A percentile compares a stretch with the other conserved stretches of the same genome.
phyloP scores from a whole-genome alignment of 2,888 invertebrate species.

The Pemphredon lugubris region DNA sequence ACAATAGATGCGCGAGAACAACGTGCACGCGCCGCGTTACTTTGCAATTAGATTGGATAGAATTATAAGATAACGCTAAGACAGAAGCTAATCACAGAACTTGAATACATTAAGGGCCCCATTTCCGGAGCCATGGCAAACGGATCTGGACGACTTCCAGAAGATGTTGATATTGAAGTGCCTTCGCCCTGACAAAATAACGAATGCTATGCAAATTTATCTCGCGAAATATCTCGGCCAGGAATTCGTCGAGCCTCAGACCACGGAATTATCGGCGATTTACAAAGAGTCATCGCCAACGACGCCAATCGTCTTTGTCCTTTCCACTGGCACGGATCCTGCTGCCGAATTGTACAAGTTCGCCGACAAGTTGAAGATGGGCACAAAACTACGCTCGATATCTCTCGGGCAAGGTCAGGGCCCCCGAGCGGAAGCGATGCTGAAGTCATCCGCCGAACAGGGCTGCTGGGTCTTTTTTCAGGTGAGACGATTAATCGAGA shows the following conservation, averaged over 20 bases:
- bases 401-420: constrained; percentile 96
- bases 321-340: constrained; percentile 95
- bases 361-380: constrained; percentile 90
- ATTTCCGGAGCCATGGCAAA: constrained; percentile 86
- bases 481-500: constrained; percentile 78
- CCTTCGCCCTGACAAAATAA: constrained; percentile 92
- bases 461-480: constrained; percentile 95
- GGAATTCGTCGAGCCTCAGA: constrained; percentile 92
- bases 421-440: constrained; percentile 90
- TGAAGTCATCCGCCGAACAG: constrained; percentile 87
- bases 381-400: constrained; percentile 89
- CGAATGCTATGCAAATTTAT: constrained; percentile 89
- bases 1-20: too few species aligned
- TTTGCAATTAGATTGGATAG: too few species aligned
- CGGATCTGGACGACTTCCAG: constrained; percentile 87
- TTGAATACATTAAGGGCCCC: constrained; percentile 80
- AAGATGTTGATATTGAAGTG: constrained; percentile 90
- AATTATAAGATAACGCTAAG: too few species aligned
- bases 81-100: neutral
- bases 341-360: constrained; percentile 91
- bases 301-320: constrained; percentile 92
- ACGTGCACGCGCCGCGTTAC: too few species aligned
- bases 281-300: constrained; percentile 90
- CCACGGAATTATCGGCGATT: constrained; percentile 90
- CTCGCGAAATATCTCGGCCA: constrained; percentile 87